Evolutionary conservation across 2,113 vertebrate species (phyloP).

Genomic region (Gasterosteus nipponicus): DNA sequence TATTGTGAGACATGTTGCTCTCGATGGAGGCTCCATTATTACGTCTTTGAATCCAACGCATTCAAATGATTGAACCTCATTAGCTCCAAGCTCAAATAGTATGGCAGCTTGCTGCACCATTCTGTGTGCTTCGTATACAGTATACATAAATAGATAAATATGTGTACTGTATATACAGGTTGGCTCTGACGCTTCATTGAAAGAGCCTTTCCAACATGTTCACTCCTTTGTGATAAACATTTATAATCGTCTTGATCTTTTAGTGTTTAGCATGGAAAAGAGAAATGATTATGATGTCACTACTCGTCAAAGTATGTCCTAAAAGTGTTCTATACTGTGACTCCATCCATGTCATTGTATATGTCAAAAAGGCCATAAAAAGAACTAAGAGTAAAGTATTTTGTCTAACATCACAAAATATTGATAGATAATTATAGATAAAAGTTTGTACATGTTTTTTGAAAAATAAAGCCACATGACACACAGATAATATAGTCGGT

Average conservation of each 20-base stretch:
- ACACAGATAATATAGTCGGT: too few species aligned
- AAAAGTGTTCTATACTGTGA: not conserved
- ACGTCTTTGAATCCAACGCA: conserved; percentile 19
- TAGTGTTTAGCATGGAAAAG: conserved; percentile 80
- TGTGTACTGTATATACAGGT: conserved; percentile 31
- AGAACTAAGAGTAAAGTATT: too few species aligned
- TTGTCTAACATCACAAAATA: too few species aligned
- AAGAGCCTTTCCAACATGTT: conserved; percentile 84
- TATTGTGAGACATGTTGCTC: conserved; percentile 9
- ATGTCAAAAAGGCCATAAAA: too few species aligned
- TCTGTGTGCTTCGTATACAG: conserved; percentile 52
- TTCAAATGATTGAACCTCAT: conserved; percentile 37
- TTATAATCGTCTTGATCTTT: conserved; percentile 88
- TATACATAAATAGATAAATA: too few species aligned
- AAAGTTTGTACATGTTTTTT: too few species aligned
- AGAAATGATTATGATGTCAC: conserved; percentile 29
- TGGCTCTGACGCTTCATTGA: conserved; percentile 87
- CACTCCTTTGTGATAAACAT: conserved; percentile 89
- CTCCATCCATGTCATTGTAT: too few species aligned
- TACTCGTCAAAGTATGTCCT: conserved; percentile 22
- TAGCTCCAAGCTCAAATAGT: conserved; percentile 35
- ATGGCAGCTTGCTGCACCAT: conserved; percentile 46
- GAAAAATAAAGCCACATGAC: too few species aligned
- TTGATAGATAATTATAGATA: too few species aligned
- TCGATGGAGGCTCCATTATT: conserved; percentile 31